phyloP scores from a whole-genome alignment of 2,797 vertebrate genomes.

The Zalophus californianus region DNA sequence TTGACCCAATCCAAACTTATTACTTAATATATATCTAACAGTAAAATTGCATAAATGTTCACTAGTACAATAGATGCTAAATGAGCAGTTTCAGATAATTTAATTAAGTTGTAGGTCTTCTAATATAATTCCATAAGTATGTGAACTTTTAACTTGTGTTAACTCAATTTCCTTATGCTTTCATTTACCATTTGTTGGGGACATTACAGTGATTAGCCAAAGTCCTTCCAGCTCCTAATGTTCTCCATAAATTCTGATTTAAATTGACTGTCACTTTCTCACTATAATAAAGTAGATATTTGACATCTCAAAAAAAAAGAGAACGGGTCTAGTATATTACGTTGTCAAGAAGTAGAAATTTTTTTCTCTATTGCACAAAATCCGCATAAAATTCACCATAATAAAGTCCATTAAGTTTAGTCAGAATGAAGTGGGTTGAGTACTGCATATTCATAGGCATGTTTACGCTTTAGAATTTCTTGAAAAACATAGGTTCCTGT shows the following conservation, averaged over 20 bases:
- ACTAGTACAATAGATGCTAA: constrained; percentile 85
- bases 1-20: constrained; percentile 79
- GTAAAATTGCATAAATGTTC: constrained; percentile 84
- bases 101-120: constrained; percentile 89
- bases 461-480: constrained; percentile 57
- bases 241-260: constrained; percentile 91
- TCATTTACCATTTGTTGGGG: constrained; percentile 92
- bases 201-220: constrained; percentile 91
- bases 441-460: not conserved
- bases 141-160: constrained; percentile 92
- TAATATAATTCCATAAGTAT: constrained; percentile 90
- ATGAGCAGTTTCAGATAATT: constrained; percentile 89
- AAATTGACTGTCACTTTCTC: constrained; percentile 91
- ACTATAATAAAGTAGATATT: constrained; percentile 89
- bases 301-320: constrained; percentile 87
- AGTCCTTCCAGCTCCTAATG: constrained; percentile 90
- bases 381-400: constrained; percentile 69
- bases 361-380: constrained; percentile 65
- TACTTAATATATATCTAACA: constrained; percentile 79
- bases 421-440: constrained; percentile 19
- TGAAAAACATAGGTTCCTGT: not conserved
- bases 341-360: constrained; percentile 76
- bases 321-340: constrained; percentile 80
- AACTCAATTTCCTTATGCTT: constrained; percentile 92
- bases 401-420: constrained; percentile 55